Percentiles rank a stretch among this genome's conserved stretches.
phyloP scores from a whole-genome alignment of 2,888 invertebrate genomes.

The Electrophaes corylata region DNA sequence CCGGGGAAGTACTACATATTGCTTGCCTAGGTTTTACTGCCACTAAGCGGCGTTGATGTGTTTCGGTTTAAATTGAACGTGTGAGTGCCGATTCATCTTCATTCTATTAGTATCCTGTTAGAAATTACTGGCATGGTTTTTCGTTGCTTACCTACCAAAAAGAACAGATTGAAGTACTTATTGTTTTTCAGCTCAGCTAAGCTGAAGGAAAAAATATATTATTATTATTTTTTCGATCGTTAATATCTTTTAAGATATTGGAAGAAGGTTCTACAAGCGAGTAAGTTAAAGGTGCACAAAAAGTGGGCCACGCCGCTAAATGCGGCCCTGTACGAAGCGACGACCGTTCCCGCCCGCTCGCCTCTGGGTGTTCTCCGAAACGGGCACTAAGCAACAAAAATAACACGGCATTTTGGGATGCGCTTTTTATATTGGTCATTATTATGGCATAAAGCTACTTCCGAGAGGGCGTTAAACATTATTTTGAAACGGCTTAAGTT shows the following conservation, averaged over 20 bases:
- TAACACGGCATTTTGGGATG: conserved; percentile 77
- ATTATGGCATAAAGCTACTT: conserved; percentile 58
- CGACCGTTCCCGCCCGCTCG: conserved; percentile 79
- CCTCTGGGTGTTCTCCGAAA: conserved; percentile 76
- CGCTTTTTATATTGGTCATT: conserved; percentile 76
- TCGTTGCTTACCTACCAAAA: no score
- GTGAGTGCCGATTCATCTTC: no score
- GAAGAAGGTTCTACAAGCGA: not conserved
- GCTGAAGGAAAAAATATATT: no score
- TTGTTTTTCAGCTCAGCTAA: no score
- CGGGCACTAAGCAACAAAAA: conserved; percentile 79
- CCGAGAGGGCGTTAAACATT: conserved; percentile 23
- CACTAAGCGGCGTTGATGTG: no score
- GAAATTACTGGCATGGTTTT: no score
- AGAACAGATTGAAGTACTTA: no score
- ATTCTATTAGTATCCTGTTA: no score
- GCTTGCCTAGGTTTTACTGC: no score
- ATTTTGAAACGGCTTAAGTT: conserved; percentile 11
- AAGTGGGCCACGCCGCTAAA: conserved; percentile 38
- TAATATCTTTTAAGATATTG: not conserved
- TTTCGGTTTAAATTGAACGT: no score
- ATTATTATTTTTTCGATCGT: not conserved
- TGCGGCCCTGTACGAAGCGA: conserved; percentile 76
- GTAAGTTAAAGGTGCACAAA: not conserved
- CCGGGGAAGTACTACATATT: no score